Evolutionary conservation across 2,888 invertebrate genomes (phyloP).

Genomic region (Morinoia aosen): DNA sequence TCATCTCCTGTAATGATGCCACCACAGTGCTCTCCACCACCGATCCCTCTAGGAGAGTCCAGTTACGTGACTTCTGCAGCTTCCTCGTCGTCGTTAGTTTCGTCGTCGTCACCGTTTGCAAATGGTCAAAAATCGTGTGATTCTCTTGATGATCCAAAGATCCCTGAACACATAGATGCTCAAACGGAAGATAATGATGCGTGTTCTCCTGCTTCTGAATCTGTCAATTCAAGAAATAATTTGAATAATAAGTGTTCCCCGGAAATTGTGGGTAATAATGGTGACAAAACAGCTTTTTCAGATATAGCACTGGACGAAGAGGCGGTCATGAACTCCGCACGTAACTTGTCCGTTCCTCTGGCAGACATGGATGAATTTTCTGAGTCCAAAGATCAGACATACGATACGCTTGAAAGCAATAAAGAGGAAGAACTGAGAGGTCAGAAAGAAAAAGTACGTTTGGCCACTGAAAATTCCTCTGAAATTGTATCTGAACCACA

Average conservation of each 20-base stretch:
- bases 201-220: neutral
- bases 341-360: slow-evolving; percentile 26
- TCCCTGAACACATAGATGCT: neutral
- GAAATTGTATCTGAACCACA: neutral
- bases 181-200: neutral
- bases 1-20: slow-evolving; percentile 33
- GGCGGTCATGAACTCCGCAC: slow-evolving; percentile 16
- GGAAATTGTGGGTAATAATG: neutral
- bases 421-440: neutral
- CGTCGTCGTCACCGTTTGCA: slow-evolving; percentile 61
- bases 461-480: neutral
- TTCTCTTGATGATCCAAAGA: neutral
- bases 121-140: slow-evolving; percentile 22
- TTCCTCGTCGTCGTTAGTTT: slow-evolving; percentile 61
- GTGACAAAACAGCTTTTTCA: neutral
- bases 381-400: slow-evolving; percentile 18
- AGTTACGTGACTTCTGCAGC: slow-evolving; percentile 64
- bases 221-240: neutral
- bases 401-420: neutral
- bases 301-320: neutral
- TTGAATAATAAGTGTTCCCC: neutral
- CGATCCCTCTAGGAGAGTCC: slow-evolving; percentile 64
- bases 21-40: slow-evolving; percentile 62
- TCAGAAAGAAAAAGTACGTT: neutral
- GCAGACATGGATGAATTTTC: slow-evolving; percentile 53